Evolutionary conservation across 2,888 invertebrate species (phyloP).

Genomic region (Cylloceria caligata): DNA sequence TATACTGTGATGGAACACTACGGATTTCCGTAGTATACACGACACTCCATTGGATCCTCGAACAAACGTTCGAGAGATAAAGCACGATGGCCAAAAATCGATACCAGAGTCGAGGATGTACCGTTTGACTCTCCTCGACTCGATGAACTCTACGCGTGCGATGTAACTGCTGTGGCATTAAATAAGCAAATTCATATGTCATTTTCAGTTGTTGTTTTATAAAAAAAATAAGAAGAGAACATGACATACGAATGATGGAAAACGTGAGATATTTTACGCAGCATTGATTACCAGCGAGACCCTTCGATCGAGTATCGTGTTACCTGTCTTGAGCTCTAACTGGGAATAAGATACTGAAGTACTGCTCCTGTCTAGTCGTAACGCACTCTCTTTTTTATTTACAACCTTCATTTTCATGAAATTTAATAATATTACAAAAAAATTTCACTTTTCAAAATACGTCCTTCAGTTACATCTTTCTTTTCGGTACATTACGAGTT

Average conservation of each 20-base stretch:
- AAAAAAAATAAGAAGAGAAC: not conserved
- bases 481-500: too few relatives aligned
- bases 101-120: constrained; percentile 37
- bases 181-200: constrained; percentile 34
- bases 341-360: constrained; percentile 19
- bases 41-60: constrained; percentile 37
- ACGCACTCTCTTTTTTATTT: not conserved
- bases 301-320: constrained; percentile 20
- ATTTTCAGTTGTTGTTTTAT: constrained; percentile 19
- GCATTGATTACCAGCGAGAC: not conserved
- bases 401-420: too few relatives aligned
- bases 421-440: too few relatives aligned
- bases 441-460: too few relatives aligned
- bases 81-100: constrained; percentile 53
- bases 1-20: constrained; percentile 19
- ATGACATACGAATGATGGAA: constrained; percentile 7
- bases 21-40: constrained; percentile 48
- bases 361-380: not conserved
- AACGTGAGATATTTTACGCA: constrained; percentile 25
- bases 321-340: constrained; percentile 19
- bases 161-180: constrained; percentile 17
- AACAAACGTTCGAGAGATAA: constrained; percentile 48
- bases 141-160: not conserved
- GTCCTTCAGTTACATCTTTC: too few relatives aligned
- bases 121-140: not conserved